Conservation (phyloP, 2,113 vertebrate species). For the Coregonus clupeaformis region DNA sequence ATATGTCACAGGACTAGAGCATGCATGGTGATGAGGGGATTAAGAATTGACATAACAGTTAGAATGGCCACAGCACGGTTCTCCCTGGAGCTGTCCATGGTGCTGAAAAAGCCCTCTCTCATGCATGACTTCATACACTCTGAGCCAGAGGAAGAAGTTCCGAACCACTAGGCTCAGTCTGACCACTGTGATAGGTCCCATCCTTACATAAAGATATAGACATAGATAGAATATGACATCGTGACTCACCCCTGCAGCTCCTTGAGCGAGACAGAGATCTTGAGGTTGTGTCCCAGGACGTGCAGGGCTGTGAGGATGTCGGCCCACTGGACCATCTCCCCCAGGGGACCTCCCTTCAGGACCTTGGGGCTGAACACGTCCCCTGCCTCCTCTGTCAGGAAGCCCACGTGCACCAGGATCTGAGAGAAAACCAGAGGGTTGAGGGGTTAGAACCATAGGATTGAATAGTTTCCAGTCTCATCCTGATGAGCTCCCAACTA, state of each 20-base stretch:
- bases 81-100: constrained; percentile 1
- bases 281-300: constrained; percentile 88
- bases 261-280: constrained; percentile 91
- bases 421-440: constrained; percentile 44
- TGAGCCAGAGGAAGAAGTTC: background rate
- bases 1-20: too few species aligned
- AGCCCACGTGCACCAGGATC: constrained; percentile 94
- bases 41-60: background rate
- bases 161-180: background rate
- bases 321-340: constrained; percentile 99
- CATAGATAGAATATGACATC: background rate
- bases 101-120: constrained; percentile 5
- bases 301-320: constrained; percentile 92
- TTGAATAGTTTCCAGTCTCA: background rate
- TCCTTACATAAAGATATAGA: background rate
- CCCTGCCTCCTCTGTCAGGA: constrained; percentile 95
- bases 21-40: too few species aligned
- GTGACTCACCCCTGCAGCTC: constrained; percentile 91
- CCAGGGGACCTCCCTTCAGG: constrained; percentile 93
- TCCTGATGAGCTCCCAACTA: too few species aligned
- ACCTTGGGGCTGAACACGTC: constrained; percentile 95
- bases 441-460: background rate
- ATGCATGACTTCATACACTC: background rate
- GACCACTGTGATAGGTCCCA: background rate
- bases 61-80: background rate